These are phyloP conservation scores for Catalaphyllia jardinei DNA, from an alignment of 64 coral and sea anemone species.

Conservation along the genomic window DNA sequence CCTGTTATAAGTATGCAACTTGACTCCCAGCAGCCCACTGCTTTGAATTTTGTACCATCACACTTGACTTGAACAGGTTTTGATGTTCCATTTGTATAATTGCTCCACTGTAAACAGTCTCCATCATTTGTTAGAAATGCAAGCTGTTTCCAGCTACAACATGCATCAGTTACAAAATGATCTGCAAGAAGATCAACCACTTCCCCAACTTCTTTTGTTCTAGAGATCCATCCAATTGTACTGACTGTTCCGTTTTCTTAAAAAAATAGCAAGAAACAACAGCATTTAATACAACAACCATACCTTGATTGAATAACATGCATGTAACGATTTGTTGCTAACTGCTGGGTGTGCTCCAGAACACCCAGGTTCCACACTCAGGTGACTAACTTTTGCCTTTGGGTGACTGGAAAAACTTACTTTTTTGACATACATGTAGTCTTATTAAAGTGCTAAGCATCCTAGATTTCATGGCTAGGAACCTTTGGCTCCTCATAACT, in stretches of 20 bases:
- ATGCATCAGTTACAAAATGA: constrained; percentile 51
- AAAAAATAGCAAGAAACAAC: background rate
- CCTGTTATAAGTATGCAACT: constrained; percentile 37
- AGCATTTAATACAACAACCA: no score
- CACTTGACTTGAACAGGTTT: constrained; percentile 3
- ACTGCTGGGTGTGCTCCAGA: no score
- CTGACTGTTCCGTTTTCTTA: constrained; percentile 59
- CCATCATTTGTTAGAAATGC: constrained; percentile 36
- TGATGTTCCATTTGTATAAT: constrained; percentile 52
- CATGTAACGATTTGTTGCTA: no score
- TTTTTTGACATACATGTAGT: no score
- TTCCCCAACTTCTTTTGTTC: constrained; percentile 13
- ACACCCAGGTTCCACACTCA: no score
- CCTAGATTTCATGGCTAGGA: no score
- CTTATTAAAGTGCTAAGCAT: no score
- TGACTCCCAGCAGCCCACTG: constrained; percentile 40
- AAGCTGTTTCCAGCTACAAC: constrained; percentile 48
- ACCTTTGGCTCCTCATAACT: no score
- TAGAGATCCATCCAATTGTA: constrained; percentile 64
- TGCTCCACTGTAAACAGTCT: constrained; percentile 59
- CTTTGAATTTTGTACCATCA: constrained; percentile 25
- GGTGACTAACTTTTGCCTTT: no score
- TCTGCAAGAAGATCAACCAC: constrained; percentile 54
- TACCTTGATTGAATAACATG: no score
- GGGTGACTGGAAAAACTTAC: no score